These are phyloP conservation scores for Dryomyza anilis DNA, from an alignment of 2,888 invertebrate species.

Conservation along the genomic window DNA sequence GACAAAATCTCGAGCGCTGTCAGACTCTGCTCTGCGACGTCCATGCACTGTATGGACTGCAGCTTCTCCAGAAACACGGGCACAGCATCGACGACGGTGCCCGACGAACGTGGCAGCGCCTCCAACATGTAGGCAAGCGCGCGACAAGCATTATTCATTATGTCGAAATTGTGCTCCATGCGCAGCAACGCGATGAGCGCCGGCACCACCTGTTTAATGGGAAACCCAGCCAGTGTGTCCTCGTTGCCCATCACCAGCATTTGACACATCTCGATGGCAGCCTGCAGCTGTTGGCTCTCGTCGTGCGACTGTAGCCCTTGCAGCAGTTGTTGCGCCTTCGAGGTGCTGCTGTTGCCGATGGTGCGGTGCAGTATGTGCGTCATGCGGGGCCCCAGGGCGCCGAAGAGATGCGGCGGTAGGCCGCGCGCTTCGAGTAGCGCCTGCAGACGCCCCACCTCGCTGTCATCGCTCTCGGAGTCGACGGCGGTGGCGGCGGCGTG, in stretches of 20 bases:
- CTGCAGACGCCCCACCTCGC: constrained; percentile 93
- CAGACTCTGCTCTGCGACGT: constrained; percentile 97
- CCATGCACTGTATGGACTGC: constrained; percentile 98
- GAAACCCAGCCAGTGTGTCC: constrained; percentile 97
- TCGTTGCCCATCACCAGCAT: constrained; percentile 99
- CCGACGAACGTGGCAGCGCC: constrained; percentile 93
- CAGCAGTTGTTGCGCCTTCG: constrained; percentile 91
- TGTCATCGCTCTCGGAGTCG: constrained; percentile 85
- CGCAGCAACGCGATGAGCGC: constrained; percentile 89
- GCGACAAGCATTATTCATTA: constrained; percentile 99
- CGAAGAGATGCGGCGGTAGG: constrained; percentile 94
- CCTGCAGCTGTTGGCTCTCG: constrained; percentile 94
- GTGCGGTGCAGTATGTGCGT: constrained; percentile 93
- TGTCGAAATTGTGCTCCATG: constrained; percentile 99
- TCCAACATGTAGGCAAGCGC: constrained; percentile 99
- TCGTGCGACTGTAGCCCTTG: constrained; percentile 92
- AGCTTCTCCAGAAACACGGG: constrained; percentile 96
- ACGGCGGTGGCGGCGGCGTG: constrained; percentile 57
- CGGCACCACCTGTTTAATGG: constrained; percentile 96
- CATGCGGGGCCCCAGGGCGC: constrained; percentile 94
- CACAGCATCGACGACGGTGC: constrained; percentile 95
- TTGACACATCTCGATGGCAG: constrained; percentile 98
- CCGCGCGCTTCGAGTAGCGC: constrained; percentile 94
- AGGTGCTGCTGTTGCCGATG: constrained; percentile 84
- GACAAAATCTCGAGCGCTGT: constrained; percentile 98